Base-by-base conservation (phyloP, 2,888 invertebrate genomes). In the Ophion slaviceki region DNA sequence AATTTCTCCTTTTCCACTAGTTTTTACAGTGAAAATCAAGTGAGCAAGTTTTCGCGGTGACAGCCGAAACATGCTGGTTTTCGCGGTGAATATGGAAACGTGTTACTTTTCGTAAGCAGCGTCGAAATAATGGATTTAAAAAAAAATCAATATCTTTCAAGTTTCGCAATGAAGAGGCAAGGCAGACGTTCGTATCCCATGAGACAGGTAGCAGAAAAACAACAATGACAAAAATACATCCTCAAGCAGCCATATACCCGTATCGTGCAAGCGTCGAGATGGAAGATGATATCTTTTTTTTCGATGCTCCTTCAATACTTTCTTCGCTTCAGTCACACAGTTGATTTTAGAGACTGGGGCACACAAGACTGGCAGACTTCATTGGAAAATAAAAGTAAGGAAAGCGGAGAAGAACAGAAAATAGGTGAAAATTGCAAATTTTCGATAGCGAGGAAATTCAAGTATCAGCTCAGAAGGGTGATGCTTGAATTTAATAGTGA, bases 121-220 rank as follows among this genome's bases (percentile, higher is more conserved):
- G 24, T 24, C 24, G 24, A 24, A 24, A 24, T 24, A 24, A 24
- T 45, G 40, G 8, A 40, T 8, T 7, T 67, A n/a, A n/a, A n/a
- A n/a, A n/a, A n/a, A n/a, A n/a, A 32, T 32, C 32, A 4, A 45
- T 24, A 45, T 24, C 24, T 2, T 8, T 40, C 6, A 11, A 8
- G 6, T 4, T 1, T 24, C 20, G 24, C 0, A 53, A 28, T 24
- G 28, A 47, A 11, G 11, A 76, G 20, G 2, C 2, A 59, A 24
- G 5, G 47, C 14, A 11, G 53, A 78, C 70, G 36, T 14, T 68
- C n/a, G 32, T 66, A 62, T 82, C 68, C 79, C 79, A 76, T 86
- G 84, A 86, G 78, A 80, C 71, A 80, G 79, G 80, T 80, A 57
- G 66, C 81, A 64, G 72, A 80, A 20, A 85, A 71, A 86, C 62